phyloP scores from a whole-genome alignment of 2,113 vertebrate species.

The Zosterops hypoxanthus region DNA sequence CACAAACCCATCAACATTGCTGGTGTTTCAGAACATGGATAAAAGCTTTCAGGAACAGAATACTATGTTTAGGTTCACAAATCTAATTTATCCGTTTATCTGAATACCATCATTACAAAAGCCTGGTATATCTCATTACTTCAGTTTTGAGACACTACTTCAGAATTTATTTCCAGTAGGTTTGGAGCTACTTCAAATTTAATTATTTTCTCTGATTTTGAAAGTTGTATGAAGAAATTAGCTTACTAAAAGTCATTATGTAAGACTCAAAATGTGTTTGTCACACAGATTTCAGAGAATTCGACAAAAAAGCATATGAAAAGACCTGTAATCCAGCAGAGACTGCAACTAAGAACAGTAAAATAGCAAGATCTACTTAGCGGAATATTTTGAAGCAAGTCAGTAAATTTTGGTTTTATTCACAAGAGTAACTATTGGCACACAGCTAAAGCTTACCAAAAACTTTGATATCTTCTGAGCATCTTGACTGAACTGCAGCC shows the following conservation, averaged over 20 bases:
- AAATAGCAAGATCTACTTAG: neutral
- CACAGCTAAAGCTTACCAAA: neutral
- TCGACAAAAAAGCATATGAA: neutral
- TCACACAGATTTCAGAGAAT: neutral
- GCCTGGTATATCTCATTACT: neutral
- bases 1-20: neutral
- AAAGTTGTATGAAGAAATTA: neutral
- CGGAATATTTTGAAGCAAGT: neutral
- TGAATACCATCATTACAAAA: neutral
- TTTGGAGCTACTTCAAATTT: neutral
- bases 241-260: neutral
- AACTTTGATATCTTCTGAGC: neutral
- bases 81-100: neutral
- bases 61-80: neutral
- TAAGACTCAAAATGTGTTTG: neutral
- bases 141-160: neutral
- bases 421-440: neutral
- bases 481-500: neutral
- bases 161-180: neutral
- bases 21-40: neutral
- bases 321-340: neutral
- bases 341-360: neutral
- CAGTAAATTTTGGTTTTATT: neutral
- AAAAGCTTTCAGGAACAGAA: neutral
- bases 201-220: neutral